These are phyloP conservation scores for Salticus scenicus DNA, from an alignment of 2,888 invertebrate genomes.

Conservation along the genomic window DNA sequence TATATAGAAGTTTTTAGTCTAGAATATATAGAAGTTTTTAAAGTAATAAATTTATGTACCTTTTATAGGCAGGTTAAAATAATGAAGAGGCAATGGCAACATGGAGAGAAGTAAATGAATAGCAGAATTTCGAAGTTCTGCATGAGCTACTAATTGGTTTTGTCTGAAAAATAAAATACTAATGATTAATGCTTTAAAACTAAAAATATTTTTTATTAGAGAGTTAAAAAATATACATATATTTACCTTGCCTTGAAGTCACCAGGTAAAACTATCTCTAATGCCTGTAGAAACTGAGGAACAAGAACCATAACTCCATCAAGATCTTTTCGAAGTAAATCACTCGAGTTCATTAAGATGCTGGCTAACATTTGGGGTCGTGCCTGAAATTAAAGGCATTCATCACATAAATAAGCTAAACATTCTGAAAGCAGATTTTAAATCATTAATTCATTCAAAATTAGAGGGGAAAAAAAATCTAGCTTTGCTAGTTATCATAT, in stretches of 20 bases:
- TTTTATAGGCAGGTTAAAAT: constrained; percentile 79
- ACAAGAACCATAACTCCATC: constrained; percentile 94
- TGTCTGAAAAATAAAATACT: constrained; percentile 30
- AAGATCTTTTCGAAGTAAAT: constrained; percentile 92
- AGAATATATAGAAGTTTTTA: too few species aligned
- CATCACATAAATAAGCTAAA: neutral
- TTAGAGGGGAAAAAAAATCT: too few species aligned
- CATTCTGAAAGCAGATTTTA: too few species aligned
- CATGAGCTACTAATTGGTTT: constrained; percentile 73
- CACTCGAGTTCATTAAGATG: constrained; percentile 88
- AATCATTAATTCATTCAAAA: too few species aligned
- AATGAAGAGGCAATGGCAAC: constrained; percentile 94
- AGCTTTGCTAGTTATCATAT: too few species aligned
- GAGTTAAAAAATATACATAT: neutral
- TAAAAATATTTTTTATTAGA: neutral
- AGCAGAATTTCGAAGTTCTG: constrained; percentile 88
- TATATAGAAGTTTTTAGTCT: too few species aligned
- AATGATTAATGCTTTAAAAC: too few species aligned
- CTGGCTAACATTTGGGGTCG: constrained; percentile 85
- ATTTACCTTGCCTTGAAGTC: constrained; percentile 79
- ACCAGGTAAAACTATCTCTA: constrained; percentile 91
- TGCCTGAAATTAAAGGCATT: constrained; percentile 26
- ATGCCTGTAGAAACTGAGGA: constrained; percentile 90
- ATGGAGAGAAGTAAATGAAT: constrained; percentile 93
- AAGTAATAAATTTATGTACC: constrained; percentile 73